Evolutionary conservation across 2,888 invertebrate genomes (phyloP).

Genomic region (Prenolepis imparis): DNA sequence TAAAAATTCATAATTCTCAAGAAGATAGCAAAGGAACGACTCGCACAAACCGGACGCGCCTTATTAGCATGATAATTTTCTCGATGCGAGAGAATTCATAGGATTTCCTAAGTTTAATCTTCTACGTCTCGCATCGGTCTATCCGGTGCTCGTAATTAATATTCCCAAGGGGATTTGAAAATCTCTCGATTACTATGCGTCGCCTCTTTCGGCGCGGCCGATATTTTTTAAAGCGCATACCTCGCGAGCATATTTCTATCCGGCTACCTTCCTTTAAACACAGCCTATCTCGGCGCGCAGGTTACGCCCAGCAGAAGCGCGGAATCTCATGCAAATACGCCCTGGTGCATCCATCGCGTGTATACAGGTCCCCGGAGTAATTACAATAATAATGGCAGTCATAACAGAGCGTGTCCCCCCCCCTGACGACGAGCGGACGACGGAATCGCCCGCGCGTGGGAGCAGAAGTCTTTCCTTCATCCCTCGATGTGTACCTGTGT

Average conservation of each 20-base stretch:
- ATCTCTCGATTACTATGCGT: background rate
- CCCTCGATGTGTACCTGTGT: constrained; percentile 60
- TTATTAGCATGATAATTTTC: constrained; percentile 46
- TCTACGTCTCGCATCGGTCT: background rate
- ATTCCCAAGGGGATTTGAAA: constrained; percentile 11
- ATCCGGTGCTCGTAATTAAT: constrained; percentile 14
- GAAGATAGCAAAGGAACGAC: constrained; percentile 24
- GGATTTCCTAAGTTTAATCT: constrained; percentile 17
- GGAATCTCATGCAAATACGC: constrained; percentile 55
- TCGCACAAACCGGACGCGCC: constrained; percentile 23
- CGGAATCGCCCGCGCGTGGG: constrained; percentile 34
- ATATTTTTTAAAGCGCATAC: constrained; percentile 1
- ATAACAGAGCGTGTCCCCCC: constrained; percentile 41
- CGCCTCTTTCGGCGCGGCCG: background rate
- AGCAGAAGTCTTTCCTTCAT: constrained; percentile 58
- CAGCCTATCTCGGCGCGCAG: constrained; percentile 17
- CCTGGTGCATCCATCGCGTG: constrained; percentile 33
- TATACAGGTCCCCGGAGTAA: constrained; percentile 58
- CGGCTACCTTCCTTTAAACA: constrained; percentile 42
- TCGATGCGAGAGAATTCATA: constrained; percentile 23
- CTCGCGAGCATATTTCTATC: constrained; percentile 15
- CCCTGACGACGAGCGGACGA: constrained; percentile 13
- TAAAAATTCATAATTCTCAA: constrained; percentile 29
- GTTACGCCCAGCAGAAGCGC: constrained; percentile 46
- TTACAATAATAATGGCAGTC: constrained; percentile 72